These are phyloP conservation scores for Lithobates pipiens DNA, from an alignment of 2,797 vertebrate species.

Conservation along the genomic window DNA sequence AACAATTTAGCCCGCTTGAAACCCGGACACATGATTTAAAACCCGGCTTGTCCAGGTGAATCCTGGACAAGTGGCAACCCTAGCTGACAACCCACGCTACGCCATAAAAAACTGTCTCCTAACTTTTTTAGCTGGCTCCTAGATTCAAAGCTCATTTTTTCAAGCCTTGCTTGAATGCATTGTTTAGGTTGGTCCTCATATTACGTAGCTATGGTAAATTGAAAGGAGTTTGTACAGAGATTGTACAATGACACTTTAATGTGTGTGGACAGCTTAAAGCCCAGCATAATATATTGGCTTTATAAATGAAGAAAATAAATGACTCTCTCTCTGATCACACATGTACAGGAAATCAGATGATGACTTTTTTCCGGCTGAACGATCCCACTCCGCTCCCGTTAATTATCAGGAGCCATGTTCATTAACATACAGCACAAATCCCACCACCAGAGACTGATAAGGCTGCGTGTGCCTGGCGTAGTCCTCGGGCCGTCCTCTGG, in stretches of 20 bases:
- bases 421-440: not conserved
- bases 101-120: too few species aligned
- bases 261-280: not conserved
- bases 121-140: too few species aligned
- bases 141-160: too few species aligned
- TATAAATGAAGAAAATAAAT: not conserved
- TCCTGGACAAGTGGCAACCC: too few species aligned
- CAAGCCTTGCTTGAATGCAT: too few species aligned
- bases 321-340: not conserved
- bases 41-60: too few species aligned
- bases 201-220: too few species aligned
- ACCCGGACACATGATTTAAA: too few species aligned
- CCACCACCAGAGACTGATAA: not conserved
- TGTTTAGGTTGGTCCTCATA: too few species aligned
- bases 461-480: not conserved
- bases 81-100: too few species aligned
- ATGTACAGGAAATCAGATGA: not conserved
- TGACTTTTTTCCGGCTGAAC: not conserved
- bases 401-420: not conserved
- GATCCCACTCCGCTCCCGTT: not conserved
- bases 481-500: not conserved
- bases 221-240: too few species aligned
- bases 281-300: not conserved
- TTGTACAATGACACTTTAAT: not conserved
- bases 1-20: too few species aligned